Base-by-base conservation (phyloP, 1,140 invertebrate genomes). In the Formica exsecta region DNA sequence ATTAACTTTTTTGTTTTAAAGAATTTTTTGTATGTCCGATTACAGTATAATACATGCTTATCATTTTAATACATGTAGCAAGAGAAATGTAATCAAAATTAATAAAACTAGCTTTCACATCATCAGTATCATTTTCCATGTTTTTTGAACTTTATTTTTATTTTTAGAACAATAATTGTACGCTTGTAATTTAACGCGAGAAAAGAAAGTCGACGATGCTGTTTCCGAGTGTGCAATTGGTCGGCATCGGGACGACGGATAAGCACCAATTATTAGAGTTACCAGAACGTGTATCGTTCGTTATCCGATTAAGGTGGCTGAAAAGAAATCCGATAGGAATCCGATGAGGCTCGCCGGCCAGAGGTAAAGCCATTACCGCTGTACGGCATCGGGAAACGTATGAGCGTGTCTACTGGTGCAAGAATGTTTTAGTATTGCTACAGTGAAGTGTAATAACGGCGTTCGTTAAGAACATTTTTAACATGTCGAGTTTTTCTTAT, bases 221-320 rank as follows among this genome's bases (percentile, higher is more conserved):
- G 48, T 71, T 41, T 44, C 68, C 59, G 59, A 25, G 59, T 61
- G 86, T 16, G 13, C 74, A 76, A 90, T 92, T 74, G 75, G 62
- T 88, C 48, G 65, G 83, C 74, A 71, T 80, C 32, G 81, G 29
- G 89, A 91, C 89, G 86, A 87, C 89, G 90, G 90, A 92, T 93
- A 92, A 93, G 90, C 92, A 91, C 81, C 93, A 92, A 93, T 93
- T 94, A 94, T 93, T 91, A 93, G 90, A 91, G 91, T 93, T 91
- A 90, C 88, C 88, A 85, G 90, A 76, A 88, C 89, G 86, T 89
- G 89, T 92, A 90, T 92, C 90, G 92, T 93, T 93, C 88, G 91
- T 91, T 92, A 92, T 81, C 87, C 91, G 92, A 91, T 91, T 92
- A 91, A 93, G 89, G 87, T 75, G 87, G 87, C 68, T 89, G 85